Conservation (phyloP, 2,797 vertebrate species). For the Pangasius djambal region DNA sequence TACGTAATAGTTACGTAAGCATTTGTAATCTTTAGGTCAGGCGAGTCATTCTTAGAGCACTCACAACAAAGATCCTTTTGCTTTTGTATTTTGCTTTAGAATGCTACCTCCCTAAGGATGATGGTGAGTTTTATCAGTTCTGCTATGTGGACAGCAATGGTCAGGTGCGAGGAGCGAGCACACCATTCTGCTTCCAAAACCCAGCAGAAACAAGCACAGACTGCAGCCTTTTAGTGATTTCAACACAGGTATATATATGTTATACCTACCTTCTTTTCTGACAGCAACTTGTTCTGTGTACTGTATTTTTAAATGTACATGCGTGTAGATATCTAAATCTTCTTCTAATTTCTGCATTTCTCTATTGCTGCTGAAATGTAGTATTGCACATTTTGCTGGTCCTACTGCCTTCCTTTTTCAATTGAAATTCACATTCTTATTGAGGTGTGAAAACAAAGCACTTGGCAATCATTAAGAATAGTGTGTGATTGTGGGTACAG, state of each 20-base stretch:
- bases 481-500: constrained; percentile 65
- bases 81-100: constrained; percentile 68
- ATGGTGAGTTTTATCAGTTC: constrained; percentile 91
- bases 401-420: background rate
- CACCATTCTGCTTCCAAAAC: constrained; percentile 84
- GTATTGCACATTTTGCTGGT: background rate
- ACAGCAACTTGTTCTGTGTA: background rate
- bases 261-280: background rate
- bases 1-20: background rate
- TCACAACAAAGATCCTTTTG: background rate
- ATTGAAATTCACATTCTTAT: background rate
- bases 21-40: background rate
- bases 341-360: background rate
- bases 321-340: background rate
- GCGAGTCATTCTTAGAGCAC: background rate
- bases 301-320: background rate
- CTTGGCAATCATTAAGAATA: background rate
- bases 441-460: background rate
- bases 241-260: constrained; percentile 75
- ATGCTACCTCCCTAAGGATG: constrained; percentile 89
- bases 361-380: background rate
- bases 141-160: constrained; percentile 86
- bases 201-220: constrained; percentile 64
- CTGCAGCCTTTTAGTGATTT: constrained; percentile 80
- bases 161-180: constrained; percentile 84